Base-by-base conservation (phyloP, 2,888 invertebrate species). In the Euphydryas editha region DNA sequence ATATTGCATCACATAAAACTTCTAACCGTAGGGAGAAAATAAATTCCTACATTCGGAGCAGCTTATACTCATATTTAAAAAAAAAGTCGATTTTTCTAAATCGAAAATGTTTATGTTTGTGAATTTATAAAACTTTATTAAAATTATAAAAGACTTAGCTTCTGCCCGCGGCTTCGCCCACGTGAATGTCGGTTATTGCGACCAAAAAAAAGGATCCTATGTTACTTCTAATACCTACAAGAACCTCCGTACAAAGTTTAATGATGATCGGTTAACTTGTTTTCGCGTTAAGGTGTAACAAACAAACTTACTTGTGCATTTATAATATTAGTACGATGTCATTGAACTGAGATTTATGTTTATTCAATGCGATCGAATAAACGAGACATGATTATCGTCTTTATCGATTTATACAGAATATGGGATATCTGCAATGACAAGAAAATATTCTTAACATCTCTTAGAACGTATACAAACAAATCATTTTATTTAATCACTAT, bases 291-390 rank as follows among this genome's bases (percentile, higher is more conserved):
- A n/a, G n/a, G n/a, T n/a, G n/a, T n/a, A n/a, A n/a, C n/a, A n/a
- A n/a, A n/a, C n/a, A n/a, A n/a, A n/a, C n/a, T n/a, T n/a, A n/a
- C n/a, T n/a, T n/a, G n/a, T n/a, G n/a, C n/a, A n/a, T 46, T 56
- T 39, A 24, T 42, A 17, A 13, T 55, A n/a, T 54, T 56, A 39
- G 64, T 36, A 59, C 56, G 74, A 80, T 81, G 79, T 81, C 78
- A 73, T 81, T 39, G 79, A 80, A 81, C 76, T 71, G 54, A 36
- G 24, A 49, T 49, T 49, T 15, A 1, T 15, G 15, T 44, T 44
- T 13, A 21, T 17, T 54, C 30, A 17, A 30, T 17, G 17, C 54
- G 10, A n/a, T n/a, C n/a, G n/a, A 15, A n/a, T n/a, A 24, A 24
- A 7, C 3, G 7, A 30, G 17, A 21, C 30, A 20, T 0, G 20